Percentiles rank a stretch among this genome's conserved stretches.
These are phyloP conservation scores for Apodemus sylvaticus DNA, from an alignment of 2,113 vertebrate species.

Conservation along the genomic window DNA sequence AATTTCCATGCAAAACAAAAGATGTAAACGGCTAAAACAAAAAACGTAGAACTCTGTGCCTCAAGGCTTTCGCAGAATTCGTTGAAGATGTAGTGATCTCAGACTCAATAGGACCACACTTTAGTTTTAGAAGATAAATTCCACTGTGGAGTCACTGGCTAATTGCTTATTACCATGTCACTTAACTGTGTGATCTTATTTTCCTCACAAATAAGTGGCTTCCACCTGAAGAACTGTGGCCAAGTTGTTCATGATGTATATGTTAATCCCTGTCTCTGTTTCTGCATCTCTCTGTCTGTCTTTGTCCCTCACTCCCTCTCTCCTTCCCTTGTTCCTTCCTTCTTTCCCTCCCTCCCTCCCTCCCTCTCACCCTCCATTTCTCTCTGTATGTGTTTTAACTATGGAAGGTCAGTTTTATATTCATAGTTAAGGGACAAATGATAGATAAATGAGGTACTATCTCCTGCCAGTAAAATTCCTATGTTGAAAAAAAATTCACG, in stretches of 20 bases:
- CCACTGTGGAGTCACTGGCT: not conserved
- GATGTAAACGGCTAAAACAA: conserved; percentile 53
- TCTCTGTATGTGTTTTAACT: not conserved
- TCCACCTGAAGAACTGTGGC: not conserved
- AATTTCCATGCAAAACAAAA: conserved; percentile 42
- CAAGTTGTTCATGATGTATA: too few relatives aligned
- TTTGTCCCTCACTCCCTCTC: not conserved
- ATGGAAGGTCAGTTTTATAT: not conserved
- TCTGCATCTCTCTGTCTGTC: not conserved
- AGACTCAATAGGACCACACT: conserved; percentile 36
- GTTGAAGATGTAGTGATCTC: conserved; percentile 56
- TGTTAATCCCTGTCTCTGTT: accelerated
- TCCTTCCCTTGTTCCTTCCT: not conserved
- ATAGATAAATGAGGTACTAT: not conserved
- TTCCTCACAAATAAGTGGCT: conserved; percentile 45
- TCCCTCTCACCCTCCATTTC: accelerated
- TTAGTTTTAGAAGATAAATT: conserved; percentile 15
- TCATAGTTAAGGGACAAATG: not conserved
- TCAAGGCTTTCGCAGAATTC: conserved; percentile 53
- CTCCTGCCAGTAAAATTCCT: not conserved
- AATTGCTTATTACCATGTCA: conserved; percentile 41
- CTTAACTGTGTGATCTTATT: not conserved
- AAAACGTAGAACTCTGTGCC: not conserved
- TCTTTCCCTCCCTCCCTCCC: accelerated
- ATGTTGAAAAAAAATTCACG: not conserved